These are phyloP conservation scores for Cerastoderma edule DNA, from an alignment of 2,888 invertebrate genomes.

Conservation along the genomic window DNA sequence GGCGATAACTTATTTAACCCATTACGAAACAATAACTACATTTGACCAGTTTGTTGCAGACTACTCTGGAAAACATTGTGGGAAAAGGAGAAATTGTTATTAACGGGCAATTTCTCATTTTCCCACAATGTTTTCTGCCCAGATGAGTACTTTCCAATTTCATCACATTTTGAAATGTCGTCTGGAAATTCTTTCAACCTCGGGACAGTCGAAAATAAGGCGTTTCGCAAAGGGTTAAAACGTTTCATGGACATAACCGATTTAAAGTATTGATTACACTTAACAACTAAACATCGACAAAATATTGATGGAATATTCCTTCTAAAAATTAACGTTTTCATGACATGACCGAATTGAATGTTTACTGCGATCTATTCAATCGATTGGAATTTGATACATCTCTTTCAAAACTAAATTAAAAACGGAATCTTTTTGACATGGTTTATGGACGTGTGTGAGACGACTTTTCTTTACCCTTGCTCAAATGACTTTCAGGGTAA, in stretches of 20 bases:
- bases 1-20: not conserved
- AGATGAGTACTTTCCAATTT: not conserved
- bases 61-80: not conserved
- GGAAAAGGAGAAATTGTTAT: constrained; percentile 2
- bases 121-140: constrained; percentile 1
- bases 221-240: not conserved
- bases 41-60: not conserved
- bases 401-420: too few relatives aligned
- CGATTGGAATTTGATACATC: too few relatives aligned
- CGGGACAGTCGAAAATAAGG: not conserved
- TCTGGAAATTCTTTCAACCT: not conserved
- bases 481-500: too few relatives aligned
- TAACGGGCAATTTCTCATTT: constrained; percentile 3
- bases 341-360: too few relatives aligned
- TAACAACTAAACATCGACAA: not conserved
- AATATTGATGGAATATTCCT: too few relatives aligned
- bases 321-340: too few relatives aligned
- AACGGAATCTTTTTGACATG: too few relatives aligned
- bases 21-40: constrained; percentile 1
- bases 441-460: too few relatives aligned
- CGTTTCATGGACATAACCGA: not conserved
- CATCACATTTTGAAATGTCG: not conserved
- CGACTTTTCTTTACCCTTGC: too few relatives aligned
- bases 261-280: not conserved
- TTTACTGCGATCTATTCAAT: too few relatives aligned